Evolutionary conservation across 2,797 vertebrate species (phyloP).

Genomic region (Chrysocyon brachyurus): DNA sequence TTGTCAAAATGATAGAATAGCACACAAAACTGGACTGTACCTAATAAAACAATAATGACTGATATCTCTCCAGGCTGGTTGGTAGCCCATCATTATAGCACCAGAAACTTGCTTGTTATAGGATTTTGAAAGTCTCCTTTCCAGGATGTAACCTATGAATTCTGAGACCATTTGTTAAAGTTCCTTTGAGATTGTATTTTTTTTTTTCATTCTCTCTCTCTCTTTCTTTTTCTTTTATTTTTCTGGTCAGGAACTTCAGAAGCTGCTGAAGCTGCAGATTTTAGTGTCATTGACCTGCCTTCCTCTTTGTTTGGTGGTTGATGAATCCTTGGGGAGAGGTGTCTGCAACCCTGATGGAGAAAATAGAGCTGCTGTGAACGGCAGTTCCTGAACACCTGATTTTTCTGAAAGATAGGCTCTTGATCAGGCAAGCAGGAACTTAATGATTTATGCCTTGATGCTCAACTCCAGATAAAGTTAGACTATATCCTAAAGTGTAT

Average conservation of each 20-base stretch:
- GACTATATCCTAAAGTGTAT: conserved; percentile 46
- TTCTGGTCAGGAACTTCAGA: conserved; percentile 54
- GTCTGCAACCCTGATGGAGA: conserved; percentile 77
- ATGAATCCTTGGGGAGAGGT: conserved; percentile 77
- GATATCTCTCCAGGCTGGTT: neutral
- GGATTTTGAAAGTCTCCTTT: conserved; percentile 34
- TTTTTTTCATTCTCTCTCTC: neutral
- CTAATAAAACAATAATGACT: conserved; percentile 45
- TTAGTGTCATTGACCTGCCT: conserved; percentile 80
- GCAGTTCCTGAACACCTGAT: conserved; percentile 58
- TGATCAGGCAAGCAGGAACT: conserved; percentile 74
- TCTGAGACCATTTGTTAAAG: conserved; percentile 69
- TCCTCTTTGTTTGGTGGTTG: conserved; percentile 81
- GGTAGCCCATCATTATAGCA: neutral
- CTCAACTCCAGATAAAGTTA: conserved; percentile 76
- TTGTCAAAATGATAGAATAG: conserved; percentile 9
- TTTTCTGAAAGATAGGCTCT: conserved; percentile 83
- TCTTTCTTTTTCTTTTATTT: neutral
- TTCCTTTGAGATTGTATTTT: conserved; percentile 13
- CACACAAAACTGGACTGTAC: neutral
- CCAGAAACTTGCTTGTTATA: conserved; percentile 6
- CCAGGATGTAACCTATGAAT: conserved; percentile 44
- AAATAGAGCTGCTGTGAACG: conserved; percentile 71
- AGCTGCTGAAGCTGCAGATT: conserved; percentile 82
- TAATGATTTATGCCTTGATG: conserved; percentile 85